Conservation (phyloP, 37 sponge, comb jelly and placozoan genomes). For the Bolinopsis microptera region DNA sequence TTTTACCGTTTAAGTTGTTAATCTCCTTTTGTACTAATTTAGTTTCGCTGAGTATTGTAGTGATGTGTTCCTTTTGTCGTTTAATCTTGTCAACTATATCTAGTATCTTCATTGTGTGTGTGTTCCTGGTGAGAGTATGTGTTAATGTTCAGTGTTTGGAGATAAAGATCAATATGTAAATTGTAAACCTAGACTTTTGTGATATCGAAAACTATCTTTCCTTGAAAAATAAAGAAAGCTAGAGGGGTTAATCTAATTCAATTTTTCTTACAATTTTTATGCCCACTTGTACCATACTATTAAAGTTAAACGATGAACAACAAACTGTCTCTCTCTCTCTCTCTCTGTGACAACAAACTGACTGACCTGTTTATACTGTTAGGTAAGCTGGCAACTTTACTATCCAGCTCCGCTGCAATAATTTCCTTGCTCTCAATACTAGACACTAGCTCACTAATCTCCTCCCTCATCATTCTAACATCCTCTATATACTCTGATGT, state of each 20-base stretch:
- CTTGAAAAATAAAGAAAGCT: too few relatives aligned
- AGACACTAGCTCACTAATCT: slow-evolving; percentile 27
- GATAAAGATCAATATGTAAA: neutral
- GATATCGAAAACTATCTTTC: too few relatives aligned
- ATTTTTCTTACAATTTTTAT: too few relatives aligned
- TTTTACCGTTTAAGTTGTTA: slow-evolving; percentile 34
- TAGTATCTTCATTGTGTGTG: slow-evolving; percentile 61
- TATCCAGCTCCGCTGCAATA: neutral
- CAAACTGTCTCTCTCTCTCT: too few relatives aligned
- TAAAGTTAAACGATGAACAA: too few relatives aligned
- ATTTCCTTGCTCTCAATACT: slow-evolving; percentile 8
- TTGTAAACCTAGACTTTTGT: too few relatives aligned
- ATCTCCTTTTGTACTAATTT: slow-evolving; percentile 47
- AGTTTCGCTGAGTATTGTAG: slow-evolving; percentile 11
- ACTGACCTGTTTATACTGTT: neutral
- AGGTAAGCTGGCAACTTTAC: neutral
- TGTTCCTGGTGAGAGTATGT: neutral
- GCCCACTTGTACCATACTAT: too few relatives aligned
- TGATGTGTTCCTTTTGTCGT: slow-evolving; percentile 38
- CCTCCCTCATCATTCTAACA: slow-evolving; percentile 32
- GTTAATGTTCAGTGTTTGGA: neutral
- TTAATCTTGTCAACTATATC: slow-evolving; percentile 49
- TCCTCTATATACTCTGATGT: slow-evolving; percentile 22
- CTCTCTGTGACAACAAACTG: too few relatives aligned
- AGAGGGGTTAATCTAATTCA: too few relatives aligned